phyloP scores from a whole-genome alignment of 2,797 vertebrate genomes.

The Carapus acus region DNA sequence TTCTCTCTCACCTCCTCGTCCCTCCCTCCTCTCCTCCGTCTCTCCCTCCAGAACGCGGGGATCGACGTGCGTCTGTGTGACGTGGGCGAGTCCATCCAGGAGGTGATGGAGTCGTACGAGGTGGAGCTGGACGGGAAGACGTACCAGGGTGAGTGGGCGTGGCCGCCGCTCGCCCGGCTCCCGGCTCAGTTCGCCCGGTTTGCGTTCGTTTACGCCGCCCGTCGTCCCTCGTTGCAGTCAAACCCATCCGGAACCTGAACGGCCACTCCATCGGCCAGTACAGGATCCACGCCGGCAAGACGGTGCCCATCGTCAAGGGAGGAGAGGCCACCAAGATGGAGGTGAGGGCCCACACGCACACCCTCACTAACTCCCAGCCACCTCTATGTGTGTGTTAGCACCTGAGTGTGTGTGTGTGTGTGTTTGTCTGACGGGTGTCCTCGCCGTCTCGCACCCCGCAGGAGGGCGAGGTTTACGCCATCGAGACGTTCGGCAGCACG shows the following conservation, averaged over 20 bases:
- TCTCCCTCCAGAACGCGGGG: conserved; percentile 81
- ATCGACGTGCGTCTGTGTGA: conserved; percentile 98
- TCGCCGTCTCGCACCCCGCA: conserved; percentile 37
- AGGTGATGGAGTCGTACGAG: conserved; percentile 99
- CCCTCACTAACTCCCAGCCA: no score
- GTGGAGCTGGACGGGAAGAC: conserved; percentile 98
- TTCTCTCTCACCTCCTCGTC: no score
- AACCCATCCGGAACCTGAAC: conserved; percentile 97
- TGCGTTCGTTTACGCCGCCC: no score
- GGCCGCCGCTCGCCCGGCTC: no score
- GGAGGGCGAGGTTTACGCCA: conserved; percentile 99
- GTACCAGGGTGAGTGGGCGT: conserved; percentile 79
- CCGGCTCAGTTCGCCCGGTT: no score
- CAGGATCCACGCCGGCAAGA: conserved; percentile 98
- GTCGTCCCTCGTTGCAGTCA: conserved; percentile 71
- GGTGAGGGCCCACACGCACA: conserved; percentile 59
- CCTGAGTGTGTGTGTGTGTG: no score
- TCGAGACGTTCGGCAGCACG: conserved; percentile 98
- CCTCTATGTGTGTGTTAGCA: no score
- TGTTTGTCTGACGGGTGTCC: neutral
- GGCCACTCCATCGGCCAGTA: conserved; percentile 98
- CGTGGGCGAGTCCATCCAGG: conserved; percentile 94
- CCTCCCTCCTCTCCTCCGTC: no score
- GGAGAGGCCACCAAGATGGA: conserved; percentile 98
- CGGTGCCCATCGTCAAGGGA: conserved; percentile 98